These are phyloP conservation scores for Nettapus auritus DNA, from an alignment of 2,113 vertebrate genomes.

Conservation along the genomic window DNA sequence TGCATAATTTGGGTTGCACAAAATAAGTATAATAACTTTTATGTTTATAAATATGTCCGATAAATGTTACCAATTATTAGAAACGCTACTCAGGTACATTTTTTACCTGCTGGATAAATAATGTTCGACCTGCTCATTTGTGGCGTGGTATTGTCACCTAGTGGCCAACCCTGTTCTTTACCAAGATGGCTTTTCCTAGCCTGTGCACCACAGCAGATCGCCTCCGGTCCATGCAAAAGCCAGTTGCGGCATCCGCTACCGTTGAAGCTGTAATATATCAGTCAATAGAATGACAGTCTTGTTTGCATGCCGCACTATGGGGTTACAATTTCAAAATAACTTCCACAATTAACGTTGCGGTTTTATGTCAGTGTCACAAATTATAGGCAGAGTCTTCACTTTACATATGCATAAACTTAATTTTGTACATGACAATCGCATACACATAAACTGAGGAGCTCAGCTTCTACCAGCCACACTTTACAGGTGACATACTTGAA, in stretches of 20 bases:
- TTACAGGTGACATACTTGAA: no score
- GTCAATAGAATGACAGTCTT: not conserved
- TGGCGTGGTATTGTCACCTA: not conserved
- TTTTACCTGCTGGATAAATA: conserved; percentile 20
- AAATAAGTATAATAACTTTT: not conserved
- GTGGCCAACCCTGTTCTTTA: not conserved
- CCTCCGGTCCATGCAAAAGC: fast-evolving
- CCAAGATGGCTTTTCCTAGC: fast-evolving
- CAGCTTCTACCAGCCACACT: fast-evolving
- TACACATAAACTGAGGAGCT: fast-evolving
- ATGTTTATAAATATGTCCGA: not conserved
- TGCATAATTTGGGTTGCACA: not conserved
- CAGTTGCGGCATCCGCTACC: fast-evolving
- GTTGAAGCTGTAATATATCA: not conserved
- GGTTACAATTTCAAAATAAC: not conserved
- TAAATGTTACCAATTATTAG: not conserved
- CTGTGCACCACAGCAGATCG: fast-evolving
- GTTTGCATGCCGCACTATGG: fast-evolving
- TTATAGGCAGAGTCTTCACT: fast-evolving
- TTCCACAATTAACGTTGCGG: not conserved
- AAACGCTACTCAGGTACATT: fast-evolving
- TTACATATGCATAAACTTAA: fast-evolving
- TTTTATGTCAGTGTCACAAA: not conserved
- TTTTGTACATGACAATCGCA: fast-evolving
- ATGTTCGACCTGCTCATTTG: fast-evolving